phyloP scores from a whole-genome alignment of 2,797 vertebrate species.

The Helarctos malayanus region DNA sequence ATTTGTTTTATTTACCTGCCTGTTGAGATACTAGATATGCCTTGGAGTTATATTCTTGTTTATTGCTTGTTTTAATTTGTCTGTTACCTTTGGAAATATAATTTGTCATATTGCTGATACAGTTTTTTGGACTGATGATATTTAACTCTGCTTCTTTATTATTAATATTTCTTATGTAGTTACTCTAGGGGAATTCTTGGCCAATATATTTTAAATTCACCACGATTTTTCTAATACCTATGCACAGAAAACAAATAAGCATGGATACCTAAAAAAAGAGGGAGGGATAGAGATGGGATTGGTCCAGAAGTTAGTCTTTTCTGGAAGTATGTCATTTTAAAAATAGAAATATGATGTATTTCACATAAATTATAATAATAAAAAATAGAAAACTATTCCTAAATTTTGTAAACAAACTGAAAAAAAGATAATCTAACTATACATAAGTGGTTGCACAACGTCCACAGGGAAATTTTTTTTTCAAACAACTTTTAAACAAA shows the following conservation, averaged over 20 bases:
- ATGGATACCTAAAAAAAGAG: neutral
- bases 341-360: neutral
- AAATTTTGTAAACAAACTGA: neutral
- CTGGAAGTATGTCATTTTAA: neutral
- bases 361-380: neutral
- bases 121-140: neutral
- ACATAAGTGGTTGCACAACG: neutral
- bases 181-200: neutral
- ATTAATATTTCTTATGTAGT: neutral
- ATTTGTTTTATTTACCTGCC: neutral
- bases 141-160: neutral
- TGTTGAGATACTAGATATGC: neutral
- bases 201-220: neutral
- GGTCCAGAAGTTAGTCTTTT: neutral
- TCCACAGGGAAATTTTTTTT: neutral
- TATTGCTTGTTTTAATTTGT: neutral
- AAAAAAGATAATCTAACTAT: neutral
- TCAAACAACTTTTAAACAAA: neutral
- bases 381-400: neutral
- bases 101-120: constrained; percentile 12
- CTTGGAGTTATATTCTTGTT: neutral
- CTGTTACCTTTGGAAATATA: neutral
- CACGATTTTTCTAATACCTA: neutral
- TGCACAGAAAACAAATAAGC: neutral
- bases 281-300: neutral